These are phyloP conservation scores for Ectemnius continuus DNA, from an alignment of 2,888 invertebrate species.

Conservation along the genomic window DNA sequence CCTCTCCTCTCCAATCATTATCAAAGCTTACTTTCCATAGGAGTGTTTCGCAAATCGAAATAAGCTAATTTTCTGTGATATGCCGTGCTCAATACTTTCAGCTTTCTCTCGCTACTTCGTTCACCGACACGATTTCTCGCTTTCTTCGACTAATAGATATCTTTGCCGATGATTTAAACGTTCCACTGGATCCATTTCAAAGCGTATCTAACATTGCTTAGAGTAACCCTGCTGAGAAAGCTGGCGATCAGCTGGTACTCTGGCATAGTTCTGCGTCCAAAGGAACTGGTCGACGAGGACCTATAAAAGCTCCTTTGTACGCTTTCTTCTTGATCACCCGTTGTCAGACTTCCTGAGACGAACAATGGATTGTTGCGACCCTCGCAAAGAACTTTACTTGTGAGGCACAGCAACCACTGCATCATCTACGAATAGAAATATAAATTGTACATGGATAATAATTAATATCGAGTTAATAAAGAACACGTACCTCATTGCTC, in stretches of 20 bases:
- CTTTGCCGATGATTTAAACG: constrained; percentile 23
- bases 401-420: constrained; percentile 86
- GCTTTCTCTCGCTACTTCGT: too few species aligned
- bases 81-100: too few species aligned
- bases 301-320: constrained; percentile 43
- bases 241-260: constrained; percentile 86
- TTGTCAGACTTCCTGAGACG: constrained; percentile 19
- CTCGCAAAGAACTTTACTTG: constrained; percentile 87
- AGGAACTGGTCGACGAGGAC: constrained; percentile 67
- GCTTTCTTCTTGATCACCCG: constrained; percentile 3
- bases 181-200: constrained; percentile 83
- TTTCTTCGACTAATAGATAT: too few species aligned
- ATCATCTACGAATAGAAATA: constrained; percentile 80
- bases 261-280: constrained; percentile 83
- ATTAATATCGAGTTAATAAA: too few species aligned
- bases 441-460: too few species aligned
- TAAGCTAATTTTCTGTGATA: too few species aligned
- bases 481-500: constrained; percentile 81
- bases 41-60: too few species aligned
- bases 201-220: constrained; percentile 82
- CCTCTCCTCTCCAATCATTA: too few species aligned
- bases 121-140: too few species aligned
- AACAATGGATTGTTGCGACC: constrained; percentile 74
- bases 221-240: constrained; percentile 83
- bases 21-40: too few species aligned